Percentiles rank a stretch among this genome's conserved stretches.
These are phyloP conservation scores for Porites evermanni DNA, from an alignment of 92 coral and sea anemone genomes.

Conservation along the genomic window DNA sequence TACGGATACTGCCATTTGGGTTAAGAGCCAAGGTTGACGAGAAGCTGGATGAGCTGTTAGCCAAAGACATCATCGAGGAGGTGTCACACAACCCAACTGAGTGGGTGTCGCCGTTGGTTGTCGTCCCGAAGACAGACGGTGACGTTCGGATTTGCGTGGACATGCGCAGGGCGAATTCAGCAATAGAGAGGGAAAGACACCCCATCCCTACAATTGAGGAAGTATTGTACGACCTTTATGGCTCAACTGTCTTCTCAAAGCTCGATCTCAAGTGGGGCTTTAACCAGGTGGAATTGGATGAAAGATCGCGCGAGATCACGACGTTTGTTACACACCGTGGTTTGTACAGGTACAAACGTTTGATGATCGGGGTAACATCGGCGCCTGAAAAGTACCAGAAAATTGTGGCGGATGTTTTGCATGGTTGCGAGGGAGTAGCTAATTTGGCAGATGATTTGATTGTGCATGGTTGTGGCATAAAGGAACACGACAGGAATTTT, in stretches of 20 bases:
- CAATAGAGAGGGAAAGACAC: constrained; percentile 50
- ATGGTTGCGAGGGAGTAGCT: constrained; percentile 53
- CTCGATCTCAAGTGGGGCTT: constrained; percentile 50
- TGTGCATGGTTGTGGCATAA: constrained; percentile 38
- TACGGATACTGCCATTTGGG: constrained; percentile 4
- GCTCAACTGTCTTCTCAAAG: constrained; percentile 37
- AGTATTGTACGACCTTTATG: constrained; percentile 1
- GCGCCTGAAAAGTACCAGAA: constrained; percentile 57
- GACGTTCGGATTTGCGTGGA: constrained; percentile 38
- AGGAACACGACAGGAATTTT: constrained; percentile 52
- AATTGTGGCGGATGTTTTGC: constrained; percentile 38
- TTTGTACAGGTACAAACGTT: constrained; percentile 40
- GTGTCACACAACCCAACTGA: constrained; percentile 40
- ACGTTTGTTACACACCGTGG: constrained; percentile 57
- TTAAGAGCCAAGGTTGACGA: constrained; percentile 8
- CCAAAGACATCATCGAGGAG: background rate
- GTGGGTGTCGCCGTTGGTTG: constrained; percentile 50
- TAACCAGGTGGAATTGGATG: constrained; percentile 50
- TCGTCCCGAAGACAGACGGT: constrained; percentile 51
- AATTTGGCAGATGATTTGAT: constrained; percentile 59
- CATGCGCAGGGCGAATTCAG: constrained; percentile 42
- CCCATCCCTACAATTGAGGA: constrained; percentile 58
- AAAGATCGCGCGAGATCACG: constrained; percentile 46
- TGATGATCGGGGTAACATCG: constrained; percentile 57
- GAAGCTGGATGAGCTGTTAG: background rate